Conservation (phyloP, 2,797 vertebrate species). For the Molossus alvarezi region DNA sequence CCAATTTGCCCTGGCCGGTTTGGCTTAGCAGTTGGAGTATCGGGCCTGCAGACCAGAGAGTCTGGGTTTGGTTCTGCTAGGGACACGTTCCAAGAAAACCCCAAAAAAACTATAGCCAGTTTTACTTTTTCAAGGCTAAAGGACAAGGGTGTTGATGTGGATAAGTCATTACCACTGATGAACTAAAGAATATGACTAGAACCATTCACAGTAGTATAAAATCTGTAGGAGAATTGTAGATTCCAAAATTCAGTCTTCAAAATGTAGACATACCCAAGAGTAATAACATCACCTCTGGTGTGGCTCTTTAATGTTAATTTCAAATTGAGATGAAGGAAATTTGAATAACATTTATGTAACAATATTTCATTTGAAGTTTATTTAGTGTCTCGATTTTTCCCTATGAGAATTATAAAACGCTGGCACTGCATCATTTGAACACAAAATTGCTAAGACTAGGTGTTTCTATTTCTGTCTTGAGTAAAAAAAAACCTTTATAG, state of each 20-base stretch:
- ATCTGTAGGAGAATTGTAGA: background rate
- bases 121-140: background rate
- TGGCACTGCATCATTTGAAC: conserved; percentile 14
- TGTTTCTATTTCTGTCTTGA: background rate
- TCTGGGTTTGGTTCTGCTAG: too few relatives aligned
- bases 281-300: background rate
- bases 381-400: background rate
- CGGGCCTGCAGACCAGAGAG: too few relatives aligned
- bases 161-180: background rate
- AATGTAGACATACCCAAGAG: background rate
- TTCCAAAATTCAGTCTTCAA: background rate
- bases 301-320: conserved; percentile 45
- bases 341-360: conserved; percentile 11
- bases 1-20: background rate
- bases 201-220: background rate
- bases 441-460: conserved; percentile 1
- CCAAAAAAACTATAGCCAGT: background rate
- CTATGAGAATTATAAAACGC: background rate
- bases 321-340: conserved; percentile 47
- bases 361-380: background rate
- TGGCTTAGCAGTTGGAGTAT: too few relatives aligned
- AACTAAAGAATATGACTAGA: background rate
- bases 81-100: too few relatives aligned
- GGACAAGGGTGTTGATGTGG: conserved; percentile 50
- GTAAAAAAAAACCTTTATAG: background rate